Evolutionary conservation across 2,888 invertebrate species (phyloP), one percentile per base, ranked within the genome.

Genomic region (Cylindroiulus punctatus): DNA sequence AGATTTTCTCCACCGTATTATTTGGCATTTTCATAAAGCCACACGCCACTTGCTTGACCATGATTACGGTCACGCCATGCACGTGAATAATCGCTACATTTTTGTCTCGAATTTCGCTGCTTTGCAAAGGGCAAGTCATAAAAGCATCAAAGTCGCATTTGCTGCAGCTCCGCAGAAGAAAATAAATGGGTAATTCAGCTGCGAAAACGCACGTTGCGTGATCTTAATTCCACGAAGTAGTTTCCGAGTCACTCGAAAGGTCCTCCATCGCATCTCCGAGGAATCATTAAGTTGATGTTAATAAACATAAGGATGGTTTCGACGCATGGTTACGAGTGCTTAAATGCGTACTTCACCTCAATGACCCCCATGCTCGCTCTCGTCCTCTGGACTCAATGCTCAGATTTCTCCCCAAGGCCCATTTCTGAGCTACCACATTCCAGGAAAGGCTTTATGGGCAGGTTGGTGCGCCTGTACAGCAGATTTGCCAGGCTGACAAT

Each of bases 331-430:
- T n/a, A 57, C 19, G 2, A 4, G 57, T 5, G n/a, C 57, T 57
- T n/a, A n/a, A n/a, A 57, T 22, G 0, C 57, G 19, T 57, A n/a
- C n/a, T 3, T 22, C 22, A 57, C 57, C n/a, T n/a, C 22, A 57
- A n/a, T 57, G 57, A 57, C 47, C 47, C 57, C 47, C 4, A 19
- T 57, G 22, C n/a, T 57, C 4, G 57, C 3, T 22, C n/a, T n/a
- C n/a, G n/a, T 22, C 57, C 57, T 5, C 57, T 5, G n/a, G 22
- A 57, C n/a, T 57, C n/a, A 57, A n/a, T 57, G 57, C 57, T 57
- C n/a, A 57, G 57, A 57, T 57, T 57, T 57, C n/a, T n/a, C 57
- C 57, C 57, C 57, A n/a, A 57, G n/a, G 57, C 2, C 57, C n/a
- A 17, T 17, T 52, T 57, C n/a, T 22, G 57, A 57, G 57, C 57